Evolutionary conservation across 2,888 invertebrate species (phyloP), one percentile per base, ranked within the genome.

Genomic region (Agrotis segetum): DNA sequence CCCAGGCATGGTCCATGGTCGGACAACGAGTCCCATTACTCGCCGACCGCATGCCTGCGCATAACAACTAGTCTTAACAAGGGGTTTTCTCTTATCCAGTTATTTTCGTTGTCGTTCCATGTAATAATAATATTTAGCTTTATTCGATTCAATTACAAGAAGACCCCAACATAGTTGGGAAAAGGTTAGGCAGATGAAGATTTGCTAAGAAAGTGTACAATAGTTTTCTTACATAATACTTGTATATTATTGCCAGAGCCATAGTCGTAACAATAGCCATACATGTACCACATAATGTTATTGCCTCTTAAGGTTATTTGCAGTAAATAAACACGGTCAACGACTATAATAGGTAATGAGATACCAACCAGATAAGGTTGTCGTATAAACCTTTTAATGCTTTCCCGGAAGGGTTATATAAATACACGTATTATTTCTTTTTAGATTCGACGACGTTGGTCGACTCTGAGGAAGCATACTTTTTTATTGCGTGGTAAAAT

Each of bases 251-350:
- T 34, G n/a, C 50, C 16, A 24, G 19, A 24, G 13, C 50, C 11
- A 29, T 63, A 52, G 52, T 67, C 67, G 19, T 67, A 56, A 58
- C 13, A 55, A 49, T 56, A 65, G n/a, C 21, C 21, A 7, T 50
- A 46, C 34, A 4, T 34, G 50, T 50, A 49, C 29, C 60, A 61
- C 24, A 61, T 58, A 67, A 49, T 50, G n/a, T 70, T 21, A 50
- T 74, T 40, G 55, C 67, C 58, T 29, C 44, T 53, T 53, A 47
- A 40, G 60, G 74, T 68, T 59, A 75, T 74, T 68, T 74, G 74
- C 68, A 68, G 55, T 74, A 74, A 74, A 74, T 61, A 56, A 61
- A 74, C 16, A n/a, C 55, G 67, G 40, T 56, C 24, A 58, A 61
- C 19, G 17, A 55, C 21, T 50, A 46, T 68, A 74, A 67, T 50